phyloP scores from a whole-genome alignment of 2,113 vertebrate genomes.

The Procavia capensis region DNA sequence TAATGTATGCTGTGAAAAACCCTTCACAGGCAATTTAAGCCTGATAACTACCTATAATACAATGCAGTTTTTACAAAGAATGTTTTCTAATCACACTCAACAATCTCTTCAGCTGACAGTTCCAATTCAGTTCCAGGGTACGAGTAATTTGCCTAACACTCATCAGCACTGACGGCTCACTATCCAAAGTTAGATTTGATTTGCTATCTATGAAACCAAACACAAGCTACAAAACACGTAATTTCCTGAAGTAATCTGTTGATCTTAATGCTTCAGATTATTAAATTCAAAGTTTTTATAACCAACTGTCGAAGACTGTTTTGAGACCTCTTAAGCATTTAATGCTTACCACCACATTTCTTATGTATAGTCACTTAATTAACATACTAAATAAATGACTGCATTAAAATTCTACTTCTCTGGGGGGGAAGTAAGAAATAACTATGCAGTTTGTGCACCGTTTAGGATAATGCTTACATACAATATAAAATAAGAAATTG shows the following conservation, averaged over 20 bases:
- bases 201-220: background rate
- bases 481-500: background rate
- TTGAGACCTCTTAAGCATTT: background rate
- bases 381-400: slow-evolving; percentile 4
- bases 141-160: background rate
- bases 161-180: background rate
- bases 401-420: background rate
- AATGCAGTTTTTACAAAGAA: background rate
- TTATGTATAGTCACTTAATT: background rate
- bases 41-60: background rate
- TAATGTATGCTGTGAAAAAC: background rate
- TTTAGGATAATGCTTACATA: background rate
- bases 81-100: background rate
- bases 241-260: background rate
- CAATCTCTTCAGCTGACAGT: background rate
- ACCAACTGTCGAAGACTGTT: background rate
- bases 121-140: background rate
- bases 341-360: background rate
- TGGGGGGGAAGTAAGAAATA: background rate
- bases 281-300: background rate
- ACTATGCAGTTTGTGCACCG: background rate
- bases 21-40: background rate
- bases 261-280: background rate
- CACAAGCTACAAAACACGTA: background rate
- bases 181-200: background rate